These are phyloP conservation scores for Chunga burmeisteri DNA, from an alignment of 2,113 vertebrate species.

Conservation along the genomic window DNA sequence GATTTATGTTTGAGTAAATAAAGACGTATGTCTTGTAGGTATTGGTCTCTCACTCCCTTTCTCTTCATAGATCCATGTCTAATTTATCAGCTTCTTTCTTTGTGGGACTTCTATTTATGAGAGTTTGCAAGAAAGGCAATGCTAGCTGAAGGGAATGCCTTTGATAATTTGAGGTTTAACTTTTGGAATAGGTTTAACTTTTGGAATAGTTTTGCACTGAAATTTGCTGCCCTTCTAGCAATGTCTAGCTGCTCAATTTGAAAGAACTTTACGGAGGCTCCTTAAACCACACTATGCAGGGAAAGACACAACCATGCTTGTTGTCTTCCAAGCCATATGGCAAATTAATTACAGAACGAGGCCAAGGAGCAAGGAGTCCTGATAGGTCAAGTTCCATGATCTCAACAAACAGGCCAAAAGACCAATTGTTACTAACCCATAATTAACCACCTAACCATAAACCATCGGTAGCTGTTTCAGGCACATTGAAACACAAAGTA, in stretches of 20 bases:
- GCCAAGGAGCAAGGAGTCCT: neutral
- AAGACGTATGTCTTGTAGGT: constrained; percentile 76
- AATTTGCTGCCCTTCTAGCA: neutral
- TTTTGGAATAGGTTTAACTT: neutral
- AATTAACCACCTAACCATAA: neutral
- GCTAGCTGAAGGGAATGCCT: neutral
- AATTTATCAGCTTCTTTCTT: constrained; percentile 60
- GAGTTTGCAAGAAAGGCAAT: neutral
- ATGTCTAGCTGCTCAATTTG: neutral
- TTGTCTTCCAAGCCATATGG: neutral
- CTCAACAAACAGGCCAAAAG: neutral
- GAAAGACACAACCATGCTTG: neutral
- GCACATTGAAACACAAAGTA: neutral
- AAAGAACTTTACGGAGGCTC: neutral
- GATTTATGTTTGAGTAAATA: constrained; percentile 81
- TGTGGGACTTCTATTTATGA: constrained; percentile 14
- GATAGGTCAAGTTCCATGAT: neutral
- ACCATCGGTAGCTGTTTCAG: fast-evolving
- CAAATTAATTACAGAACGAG: neutral
- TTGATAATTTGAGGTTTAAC: neutral
- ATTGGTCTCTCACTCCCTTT: constrained; percentile 59
- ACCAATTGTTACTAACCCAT: neutral
- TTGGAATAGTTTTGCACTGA: neutral
- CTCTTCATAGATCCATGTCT: constrained; percentile 53
- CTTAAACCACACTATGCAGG: neutral